Base-by-base conservation (phyloP, 1,140 invertebrate species). In the Aleiodes sp. region DNA sequence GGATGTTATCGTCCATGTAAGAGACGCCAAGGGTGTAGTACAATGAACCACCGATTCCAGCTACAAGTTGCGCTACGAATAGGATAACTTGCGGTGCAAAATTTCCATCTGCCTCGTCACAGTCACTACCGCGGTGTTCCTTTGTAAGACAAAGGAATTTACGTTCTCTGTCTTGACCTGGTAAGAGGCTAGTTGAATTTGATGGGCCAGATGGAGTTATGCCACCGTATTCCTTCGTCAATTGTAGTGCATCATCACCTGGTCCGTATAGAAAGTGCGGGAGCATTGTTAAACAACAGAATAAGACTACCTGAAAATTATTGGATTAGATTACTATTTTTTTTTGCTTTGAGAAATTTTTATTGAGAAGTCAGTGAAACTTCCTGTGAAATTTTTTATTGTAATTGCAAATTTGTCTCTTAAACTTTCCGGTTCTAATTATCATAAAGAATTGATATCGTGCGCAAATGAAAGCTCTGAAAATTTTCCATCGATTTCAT, bases 201-300 rank as follows among this genome's bases (percentile, higher is more conserved):
- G 62, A 6, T 24, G 78, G 81, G 4, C 63, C 62, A 2, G 33
- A 0, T n/a, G 74, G 16, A 16, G 78, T 59, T 14, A 14, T 77
- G 0, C 82, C 79, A 0, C 88, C 88, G 70, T 90, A 90, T 74
- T 93, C 92, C 35, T 87, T 80, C 0, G 91, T 92, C 35, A 93
- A 78, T 24, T 87, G 78, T 10, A 93, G 76, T 0, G 91, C 91
- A 73, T 93, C 91, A 16, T 90, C 85, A 1, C 92, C 92, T 14
- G 91, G 88, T 0, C 92, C 92, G 72, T 92, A 94, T 2, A 94
- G 80, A 62, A 93, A 88, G 73, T 94, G 92, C 2, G 93, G 93
- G 0, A 92, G 73, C 46, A 91, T 90, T 61, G 90, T 91, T 62
- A 94, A 74, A 65, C 93, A 85, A 77, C 92, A 93, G 73, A 91